phyloP scores from a whole-genome alignment of 2,113 vertebrate genomes.

The Meriones unguiculatus region DNA sequence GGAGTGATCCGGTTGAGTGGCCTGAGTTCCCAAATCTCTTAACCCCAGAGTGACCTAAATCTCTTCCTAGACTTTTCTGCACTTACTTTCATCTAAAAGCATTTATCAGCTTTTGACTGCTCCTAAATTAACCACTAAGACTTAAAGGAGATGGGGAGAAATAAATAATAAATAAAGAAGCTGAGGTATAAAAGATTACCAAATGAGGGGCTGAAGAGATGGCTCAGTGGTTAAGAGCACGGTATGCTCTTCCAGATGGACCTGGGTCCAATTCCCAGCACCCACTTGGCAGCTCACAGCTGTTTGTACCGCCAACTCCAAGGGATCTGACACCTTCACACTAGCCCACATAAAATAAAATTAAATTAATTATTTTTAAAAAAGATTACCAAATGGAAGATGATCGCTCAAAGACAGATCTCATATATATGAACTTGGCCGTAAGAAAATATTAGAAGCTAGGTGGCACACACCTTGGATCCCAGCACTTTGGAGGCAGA shows the following conservation, averaged over 20 bases:
- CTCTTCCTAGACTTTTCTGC: slow-evolving; percentile 13
- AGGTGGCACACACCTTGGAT: not conserved
- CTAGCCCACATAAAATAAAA: too few species aligned
- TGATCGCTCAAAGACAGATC: not conserved
- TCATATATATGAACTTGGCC: not conserved
- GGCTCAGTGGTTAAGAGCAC: too few species aligned
- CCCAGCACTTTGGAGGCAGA: not conserved
- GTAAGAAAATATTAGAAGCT: slow-evolving; percentile 44
- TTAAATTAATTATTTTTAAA: too few species aligned
- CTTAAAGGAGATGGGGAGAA: slow-evolving; percentile 40
- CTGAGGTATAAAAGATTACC: slow-evolving; percentile 41
- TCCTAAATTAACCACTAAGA: not conserved
- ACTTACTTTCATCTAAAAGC: not conserved
- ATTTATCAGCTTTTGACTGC: not conserved
- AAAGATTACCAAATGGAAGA: not conserved
- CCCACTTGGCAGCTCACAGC: too few species aligned
- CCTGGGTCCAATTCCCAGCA: too few species aligned
- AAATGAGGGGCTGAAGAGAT: not conserved
- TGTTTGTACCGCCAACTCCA: too few species aligned
- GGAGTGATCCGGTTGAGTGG: not conserved
- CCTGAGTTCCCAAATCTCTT: not conserved
- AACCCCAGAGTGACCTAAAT: slow-evolving; percentile 14
- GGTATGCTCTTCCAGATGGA: too few species aligned
- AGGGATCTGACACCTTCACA: too few species aligned
- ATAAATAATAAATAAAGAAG: not conserved